Percentiles rank a stretch among this genome's conserved stretches.
Conservation (phyloP, 2,888 invertebrate genomes). For the Tenodera sinensis region DNA sequence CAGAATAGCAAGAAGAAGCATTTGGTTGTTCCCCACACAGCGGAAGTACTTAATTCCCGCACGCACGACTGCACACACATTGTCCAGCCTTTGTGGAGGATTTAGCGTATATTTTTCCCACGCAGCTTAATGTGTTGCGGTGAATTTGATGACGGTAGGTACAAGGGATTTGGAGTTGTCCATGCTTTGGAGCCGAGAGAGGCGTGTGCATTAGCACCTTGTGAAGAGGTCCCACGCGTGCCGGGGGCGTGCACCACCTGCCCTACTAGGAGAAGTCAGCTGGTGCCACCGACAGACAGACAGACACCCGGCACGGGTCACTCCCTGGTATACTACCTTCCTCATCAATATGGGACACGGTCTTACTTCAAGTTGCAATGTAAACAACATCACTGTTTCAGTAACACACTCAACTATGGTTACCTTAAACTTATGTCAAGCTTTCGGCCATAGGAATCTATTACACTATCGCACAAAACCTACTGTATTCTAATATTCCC, state of each 20-base stretch:
- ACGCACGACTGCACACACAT: background rate
- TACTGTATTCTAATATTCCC: no score
- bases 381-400: no score
- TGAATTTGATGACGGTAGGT: background rate
- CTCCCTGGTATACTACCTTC: background rate
- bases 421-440: no score
- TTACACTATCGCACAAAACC: no score
- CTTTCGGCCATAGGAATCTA: no score
- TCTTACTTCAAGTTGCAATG: no score
- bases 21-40: background rate
- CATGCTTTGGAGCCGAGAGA: background rate
- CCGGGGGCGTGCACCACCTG: background rate
- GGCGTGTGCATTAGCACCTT: no score
- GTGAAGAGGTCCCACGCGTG: no score
- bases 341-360: background rate
- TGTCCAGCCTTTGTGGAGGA: background rate
- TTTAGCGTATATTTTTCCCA: background rate
- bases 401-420: no score
- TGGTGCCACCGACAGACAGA: background rate
- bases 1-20: no score
- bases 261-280: background rate
- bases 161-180: background rate
- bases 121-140: background rate
- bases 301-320: background rate
- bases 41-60: background rate